Conservation (phyloP, 2,888 invertebrate genomes). For the Archaeoteleia sp. region DNA sequence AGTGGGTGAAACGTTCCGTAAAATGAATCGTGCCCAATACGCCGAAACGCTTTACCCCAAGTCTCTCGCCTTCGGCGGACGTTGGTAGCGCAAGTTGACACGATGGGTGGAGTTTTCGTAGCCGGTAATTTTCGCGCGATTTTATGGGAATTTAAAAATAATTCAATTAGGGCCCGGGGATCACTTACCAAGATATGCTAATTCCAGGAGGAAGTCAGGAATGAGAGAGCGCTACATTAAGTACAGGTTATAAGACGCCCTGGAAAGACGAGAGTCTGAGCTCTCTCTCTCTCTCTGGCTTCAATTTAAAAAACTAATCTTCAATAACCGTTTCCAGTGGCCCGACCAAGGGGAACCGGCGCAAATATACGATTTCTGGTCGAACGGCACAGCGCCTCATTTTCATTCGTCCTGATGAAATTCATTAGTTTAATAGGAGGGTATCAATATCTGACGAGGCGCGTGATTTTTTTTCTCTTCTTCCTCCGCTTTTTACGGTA, state of each 20-base stretch:
- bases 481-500: slow-evolving; percentile 26
- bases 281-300: slow-evolving; percentile 64
- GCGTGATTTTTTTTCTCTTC: slow-evolving; percentile 60
- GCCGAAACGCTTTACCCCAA: slow-evolving; percentile 47
- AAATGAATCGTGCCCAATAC: slow-evolving; percentile 72
- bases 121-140: slow-evolving; percentile 73
- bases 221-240: slow-evolving; percentile 52
- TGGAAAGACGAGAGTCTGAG: slow-evolving; percentile 39
- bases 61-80: slow-evolving; percentile 42
- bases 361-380: slow-evolving; percentile 63
- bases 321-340: slow-evolving; percentile 71
- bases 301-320: slow-evolving; percentile 76
- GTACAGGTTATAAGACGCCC: slow-evolving; percentile 56
- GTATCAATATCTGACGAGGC: slow-evolving; percentile 72
- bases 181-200: slow-evolving; percentile 74
- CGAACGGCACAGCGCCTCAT: slow-evolving; percentile 62
- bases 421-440: slow-evolving; percentile 74
- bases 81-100: slow-evolving; percentile 29
- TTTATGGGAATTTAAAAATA: slow-evolving; percentile 76
- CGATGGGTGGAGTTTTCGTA: slow-evolving; percentile 27
- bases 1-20: slow-evolving; percentile 69
- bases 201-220: slow-evolving; percentile 63
- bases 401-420: slow-evolving; percentile 73
- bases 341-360: slow-evolving; percentile 59
- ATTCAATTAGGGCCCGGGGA: slow-evolving; percentile 74